phyloP scores from a whole-genome alignment of 2,888 invertebrate species.

The Drosophila flavopinicola region DNA sequence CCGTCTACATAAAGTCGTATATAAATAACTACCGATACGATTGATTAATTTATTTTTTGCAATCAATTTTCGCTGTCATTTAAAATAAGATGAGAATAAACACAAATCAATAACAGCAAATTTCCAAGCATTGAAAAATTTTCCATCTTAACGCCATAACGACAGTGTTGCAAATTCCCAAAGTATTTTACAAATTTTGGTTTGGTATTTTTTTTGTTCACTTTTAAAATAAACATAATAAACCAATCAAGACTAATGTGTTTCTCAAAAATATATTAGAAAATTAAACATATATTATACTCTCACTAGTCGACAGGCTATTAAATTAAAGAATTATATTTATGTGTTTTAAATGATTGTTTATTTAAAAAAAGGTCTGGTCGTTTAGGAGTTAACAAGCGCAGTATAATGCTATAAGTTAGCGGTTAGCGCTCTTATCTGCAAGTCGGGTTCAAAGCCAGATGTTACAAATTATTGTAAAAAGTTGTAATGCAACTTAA shows the following conservation, averaged over 20 bases:
- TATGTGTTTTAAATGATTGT: too few relatives aligned
- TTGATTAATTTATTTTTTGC: constrained; percentile 23
- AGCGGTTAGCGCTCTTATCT: constrained; percentile 34
- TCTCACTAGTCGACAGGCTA: too few relatives aligned
- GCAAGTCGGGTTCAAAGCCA: constrained; percentile 10
- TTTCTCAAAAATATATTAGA: too few relatives aligned
- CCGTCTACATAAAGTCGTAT: constrained; percentile 30
- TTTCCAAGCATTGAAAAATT: constrained; percentile 18
- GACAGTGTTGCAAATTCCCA: not conserved
- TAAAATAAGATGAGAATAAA: constrained; percentile 3
- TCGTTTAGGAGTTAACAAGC: not conserved
- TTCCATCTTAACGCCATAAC: constrained; percentile 23
- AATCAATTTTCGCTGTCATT: constrained; percentile 32
- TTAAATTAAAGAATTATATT: too few relatives aligned
- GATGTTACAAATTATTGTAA: constrained; percentile 38
- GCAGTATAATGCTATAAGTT: constrained; percentile 10
- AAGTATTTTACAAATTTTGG: not conserved
- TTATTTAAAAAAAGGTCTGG: not conserved
- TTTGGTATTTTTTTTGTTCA: too few relatives aligned
- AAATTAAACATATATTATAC: too few relatives aligned
- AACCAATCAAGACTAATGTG: too few relatives aligned
- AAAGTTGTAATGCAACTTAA: constrained; percentile 17
- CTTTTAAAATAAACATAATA: not conserved
- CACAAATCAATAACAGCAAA: not conserved
- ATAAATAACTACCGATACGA: constrained; percentile 50